A percentile compares a stretch with the other conserved stretches of the same genome.
phyloP scores from a whole-genome alignment of 1,140 invertebrate species.

The Carposina sasakii region DNA sequence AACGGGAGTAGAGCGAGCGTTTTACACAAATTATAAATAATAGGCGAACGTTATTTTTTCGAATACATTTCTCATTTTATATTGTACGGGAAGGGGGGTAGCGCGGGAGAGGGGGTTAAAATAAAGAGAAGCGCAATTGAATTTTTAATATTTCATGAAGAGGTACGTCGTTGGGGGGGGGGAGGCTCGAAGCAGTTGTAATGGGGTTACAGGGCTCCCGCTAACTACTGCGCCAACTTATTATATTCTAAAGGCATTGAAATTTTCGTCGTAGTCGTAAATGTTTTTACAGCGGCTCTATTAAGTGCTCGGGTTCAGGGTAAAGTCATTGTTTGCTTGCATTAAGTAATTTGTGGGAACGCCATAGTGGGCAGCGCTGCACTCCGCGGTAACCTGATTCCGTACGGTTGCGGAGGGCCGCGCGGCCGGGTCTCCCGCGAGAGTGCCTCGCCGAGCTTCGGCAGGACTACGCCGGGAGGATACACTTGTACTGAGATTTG shows the following conservation, averaged over 20 bases:
- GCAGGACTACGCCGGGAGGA: too few relatives aligned
- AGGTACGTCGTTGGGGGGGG: slow-evolving; percentile 43
- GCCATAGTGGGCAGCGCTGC: too few relatives aligned
- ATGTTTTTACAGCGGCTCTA: not conserved
- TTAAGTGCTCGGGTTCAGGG: too few relatives aligned
- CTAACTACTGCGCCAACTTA: not conserved
- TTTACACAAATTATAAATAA: slow-evolving; percentile 71
- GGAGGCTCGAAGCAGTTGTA: slow-evolving; percentile 58
- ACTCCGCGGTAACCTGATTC: too few relatives aligned
- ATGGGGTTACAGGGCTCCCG: slow-evolving; percentile 50
- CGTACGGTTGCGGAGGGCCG: too few relatives aligned
- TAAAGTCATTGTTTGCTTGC: too few relatives aligned
- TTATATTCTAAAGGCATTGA: not conserved
- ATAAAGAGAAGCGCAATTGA: slow-evolving; percentile 74
- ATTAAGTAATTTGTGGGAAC: too few relatives aligned
- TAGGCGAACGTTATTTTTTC: slow-evolving; percentile 69
- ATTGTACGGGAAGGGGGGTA: slow-evolving; percentile 57
- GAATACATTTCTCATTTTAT: slow-evolving; percentile 73
- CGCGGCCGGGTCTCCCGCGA: too few relatives aligned
- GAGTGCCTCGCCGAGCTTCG: too few relatives aligned
- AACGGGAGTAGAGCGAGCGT: slow-evolving; percentile 16
- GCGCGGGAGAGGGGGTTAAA: slow-evolving; percentile 61
- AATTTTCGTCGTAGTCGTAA: not conserved
- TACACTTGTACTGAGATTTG: too few relatives aligned
- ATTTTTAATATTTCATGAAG: slow-evolving; percentile 75